Percentiles rank a stretch among this genome's conserved stretches.
Conservation (phyloP, 1,140 invertebrate species). For the Bombus terrestris region DNA sequence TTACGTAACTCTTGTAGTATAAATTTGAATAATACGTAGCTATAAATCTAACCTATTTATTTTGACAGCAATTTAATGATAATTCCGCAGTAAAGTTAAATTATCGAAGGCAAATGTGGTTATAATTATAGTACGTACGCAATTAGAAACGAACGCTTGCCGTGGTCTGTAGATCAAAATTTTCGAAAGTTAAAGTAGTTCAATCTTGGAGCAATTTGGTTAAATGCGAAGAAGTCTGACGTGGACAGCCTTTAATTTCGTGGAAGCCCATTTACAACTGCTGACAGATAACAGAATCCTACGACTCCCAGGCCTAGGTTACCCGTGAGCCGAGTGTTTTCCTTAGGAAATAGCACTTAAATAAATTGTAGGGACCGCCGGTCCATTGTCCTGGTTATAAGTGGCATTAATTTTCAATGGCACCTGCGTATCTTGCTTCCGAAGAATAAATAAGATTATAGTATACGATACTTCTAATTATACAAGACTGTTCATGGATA, state of each 20-base stretch:
- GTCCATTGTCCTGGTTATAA: neutral
- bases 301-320: neutral
- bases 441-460: constrained; percentile 14
- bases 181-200: neutral
- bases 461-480: constrained; percentile 5
- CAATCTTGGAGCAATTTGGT: neutral
- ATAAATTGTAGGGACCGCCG: constrained; percentile 11
- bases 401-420: neutral
- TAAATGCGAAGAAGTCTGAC: neutral
- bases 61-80: too few relatives aligned
- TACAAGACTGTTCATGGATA: neutral
- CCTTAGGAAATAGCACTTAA: constrained; percentile 1
- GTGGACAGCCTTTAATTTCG: neutral
- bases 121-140: too few relatives aligned
- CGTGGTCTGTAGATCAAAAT: neutral
- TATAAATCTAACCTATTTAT: too few relatives aligned
- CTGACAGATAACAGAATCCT: neutral
- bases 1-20: too few relatives aligned
- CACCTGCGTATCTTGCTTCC: neutral
- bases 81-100: too few relatives aligned
- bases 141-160: too few relatives aligned
- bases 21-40: too few relatives aligned
- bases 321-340: neutral
- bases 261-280: neutral
- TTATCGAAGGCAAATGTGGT: too few relatives aligned